Evolutionary conservation across 2,797 vertebrate species (phyloP), one percentile per base, ranked within the genome.

Genomic region (Alosa sapidissima): DNA sequence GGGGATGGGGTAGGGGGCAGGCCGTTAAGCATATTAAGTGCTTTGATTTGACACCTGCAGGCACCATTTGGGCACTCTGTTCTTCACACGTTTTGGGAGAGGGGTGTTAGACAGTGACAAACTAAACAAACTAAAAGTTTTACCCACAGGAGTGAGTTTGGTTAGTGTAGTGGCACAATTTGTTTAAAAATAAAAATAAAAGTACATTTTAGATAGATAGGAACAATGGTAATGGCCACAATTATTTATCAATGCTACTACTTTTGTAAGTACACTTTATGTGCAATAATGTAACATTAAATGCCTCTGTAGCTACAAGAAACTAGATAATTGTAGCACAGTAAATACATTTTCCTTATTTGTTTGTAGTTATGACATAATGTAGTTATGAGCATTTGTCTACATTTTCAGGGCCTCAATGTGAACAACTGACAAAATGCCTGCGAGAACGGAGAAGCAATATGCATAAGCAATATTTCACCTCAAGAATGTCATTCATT

Each of bases 1-100:
- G 58, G 81, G 75, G 33, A 47, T 82, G 81, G 60, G 45, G 54
- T 81, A 28, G 47, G 60, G 65, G 72, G 88, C 88, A 88, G 89
- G 90, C 88, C 51, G 45, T 88, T 94, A 92, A 91, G 85, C 91
- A 93, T 91, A 89, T 88, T 86, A 90, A 92, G 87, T 87, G 91
- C 93, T 94, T 92, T 93, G 91, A 92, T 93, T 94, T 83, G 82
- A 92, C 94, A 94, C 93, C 94, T 94, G 94, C 89, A 81, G 82
- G 85, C 87, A 75, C 93, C 93, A 94, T 95, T 94, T 94, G 93
- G 93, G 92, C 92, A 93, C 91, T 89, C 52, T 8, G 87, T 84
- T 52, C 7, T 82, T 93, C 85, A 0, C 92, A 93, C 92, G 88
- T 93, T 90, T 82, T 81, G 87, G 84, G 78, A 83, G 82, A 81